Conservation (phyloP, 2,797 vertebrate genomes). For the Cyclura pinguis region DNA sequence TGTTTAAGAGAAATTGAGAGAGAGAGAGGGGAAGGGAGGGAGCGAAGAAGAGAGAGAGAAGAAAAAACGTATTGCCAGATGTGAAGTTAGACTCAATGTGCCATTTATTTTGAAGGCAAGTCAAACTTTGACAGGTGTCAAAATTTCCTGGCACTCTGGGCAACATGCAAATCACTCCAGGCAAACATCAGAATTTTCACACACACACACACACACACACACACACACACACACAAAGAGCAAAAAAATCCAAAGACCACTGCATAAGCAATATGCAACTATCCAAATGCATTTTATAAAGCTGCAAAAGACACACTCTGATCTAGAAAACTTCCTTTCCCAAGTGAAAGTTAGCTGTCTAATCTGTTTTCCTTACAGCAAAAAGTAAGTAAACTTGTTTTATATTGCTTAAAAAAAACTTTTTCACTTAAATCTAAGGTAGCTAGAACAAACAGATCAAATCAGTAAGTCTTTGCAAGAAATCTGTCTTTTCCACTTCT, state of each 20-base stretch:
- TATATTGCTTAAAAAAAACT: constrained; percentile 8
- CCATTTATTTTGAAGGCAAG: constrained; percentile 60
- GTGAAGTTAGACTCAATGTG: constrained; percentile 53
- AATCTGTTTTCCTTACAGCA: constrained; percentile 36
- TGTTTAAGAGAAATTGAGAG: constrained; percentile 22
- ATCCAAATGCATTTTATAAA: constrained; percentile 36
- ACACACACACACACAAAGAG: constrained; percentile 47
- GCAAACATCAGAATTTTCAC: constrained; percentile 25
- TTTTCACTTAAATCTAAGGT: constrained; percentile 54
- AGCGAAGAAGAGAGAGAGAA: background rate
- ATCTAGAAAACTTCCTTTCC: constrained; percentile 33
- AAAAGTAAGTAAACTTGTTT: constrained; percentile 50
- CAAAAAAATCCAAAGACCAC: constrained; percentile 30
- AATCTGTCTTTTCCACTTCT: constrained; percentile 72
- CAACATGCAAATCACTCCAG: constrained; percentile 64
- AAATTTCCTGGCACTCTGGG: constrained; percentile 56
- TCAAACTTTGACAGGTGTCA: constrained; percentile 74
- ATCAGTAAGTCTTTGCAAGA: constrained; percentile 65
- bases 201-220: too few relatives aligned
- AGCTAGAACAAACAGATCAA: constrained; percentile 75
- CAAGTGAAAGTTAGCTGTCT: background rate
- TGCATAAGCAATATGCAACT: constrained; percentile 21
- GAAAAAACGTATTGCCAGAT: constrained; percentile 40
- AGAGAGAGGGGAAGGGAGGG: background rate
- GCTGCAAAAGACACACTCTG: constrained; percentile 13